Evolutionary conservation across 2,113 vertebrate species (phyloP).

Genomic region (Ivindomyrus marchei): DNA sequence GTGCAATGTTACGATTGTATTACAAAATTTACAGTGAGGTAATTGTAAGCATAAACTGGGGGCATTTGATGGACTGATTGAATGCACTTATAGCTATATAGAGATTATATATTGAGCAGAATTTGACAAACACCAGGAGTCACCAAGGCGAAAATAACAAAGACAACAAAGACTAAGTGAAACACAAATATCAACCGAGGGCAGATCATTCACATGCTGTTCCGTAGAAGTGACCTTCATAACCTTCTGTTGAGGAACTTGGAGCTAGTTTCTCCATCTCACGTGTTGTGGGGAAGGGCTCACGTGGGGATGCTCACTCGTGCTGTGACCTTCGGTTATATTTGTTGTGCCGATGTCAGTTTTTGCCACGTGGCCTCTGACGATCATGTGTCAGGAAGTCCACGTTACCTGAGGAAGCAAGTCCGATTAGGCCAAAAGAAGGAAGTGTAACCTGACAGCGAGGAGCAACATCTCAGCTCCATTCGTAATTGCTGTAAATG

Average conservation of each 20-base stretch:
- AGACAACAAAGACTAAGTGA: neutral
- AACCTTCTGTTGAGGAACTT: neutral
- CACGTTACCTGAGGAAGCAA: neutral
- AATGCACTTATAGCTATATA: neutral
- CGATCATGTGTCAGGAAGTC: neutral
- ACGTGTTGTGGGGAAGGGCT: neutral
- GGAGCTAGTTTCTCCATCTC: neutral
- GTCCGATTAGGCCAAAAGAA: neutral
- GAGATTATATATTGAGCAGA: neutral
- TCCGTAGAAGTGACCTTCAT: neutral
- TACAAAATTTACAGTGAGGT: neutral
- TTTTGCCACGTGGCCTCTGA: neutral
- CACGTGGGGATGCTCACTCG: neutral
- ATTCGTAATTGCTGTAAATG: neutral
- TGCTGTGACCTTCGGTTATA: neutral
- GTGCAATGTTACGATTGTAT: neutral
- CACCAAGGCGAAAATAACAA: neutral
- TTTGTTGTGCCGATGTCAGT: neutral
- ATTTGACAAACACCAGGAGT: neutral
- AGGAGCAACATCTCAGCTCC: neutral
- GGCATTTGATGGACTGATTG: neutral
- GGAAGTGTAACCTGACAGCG: neutral
- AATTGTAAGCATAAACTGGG: neutral
- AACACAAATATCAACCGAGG: neutral
- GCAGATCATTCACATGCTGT: neutral